Base-by-base conservation (phyloP, 2,888 invertebrate species). In the Venusia cambrica region DNA sequence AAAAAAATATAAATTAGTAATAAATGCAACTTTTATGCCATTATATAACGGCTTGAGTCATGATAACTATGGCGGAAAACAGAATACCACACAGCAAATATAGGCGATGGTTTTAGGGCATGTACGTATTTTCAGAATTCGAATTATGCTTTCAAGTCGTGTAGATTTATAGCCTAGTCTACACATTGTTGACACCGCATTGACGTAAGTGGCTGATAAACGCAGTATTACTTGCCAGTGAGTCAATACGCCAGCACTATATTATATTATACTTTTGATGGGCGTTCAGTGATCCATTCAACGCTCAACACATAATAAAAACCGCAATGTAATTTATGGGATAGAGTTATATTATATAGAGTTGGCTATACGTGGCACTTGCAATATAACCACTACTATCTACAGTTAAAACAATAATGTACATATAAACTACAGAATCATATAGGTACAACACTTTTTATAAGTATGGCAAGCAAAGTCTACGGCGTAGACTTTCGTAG, bases 131-230 rank as follows among this genome's bases (percentile, higher is more conserved):
- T 34, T 26, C 21, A 30, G 13, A 16, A 37, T n/a, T 37, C 6
- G 20, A 34, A 34, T 46, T 31, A 38, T 31, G 27, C 20, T 34
- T 42, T 32, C 36, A 14, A 25, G 25, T 38, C 32, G 34, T 31
- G 27, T 24, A 14, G 18, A 14, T 42, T 20, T 35, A 35, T 30
- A 38, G 34, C 34, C n/a, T 38, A 30, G 17, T 14, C 27, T 12
- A 22, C 13, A 31, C 11, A 40, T 44, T 51, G 45, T 51, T 45
- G 38, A 39, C 20, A 28, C 17, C 38, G 35, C 39, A 45, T 33
- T 59, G 62, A 62, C 56, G 61, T 52, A 61, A 45, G 45, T 45
- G 42, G 28, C 36, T 38, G 39, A 47, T 50, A 55, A 55, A 47
- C 46, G 38, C 49, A 43, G 46, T 51, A 47, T 50, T 57, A 53